Evolutionary conservation across 1,140 invertebrate genomes (phyloP).

Genomic region (Heterodera schachtii): DNA sequence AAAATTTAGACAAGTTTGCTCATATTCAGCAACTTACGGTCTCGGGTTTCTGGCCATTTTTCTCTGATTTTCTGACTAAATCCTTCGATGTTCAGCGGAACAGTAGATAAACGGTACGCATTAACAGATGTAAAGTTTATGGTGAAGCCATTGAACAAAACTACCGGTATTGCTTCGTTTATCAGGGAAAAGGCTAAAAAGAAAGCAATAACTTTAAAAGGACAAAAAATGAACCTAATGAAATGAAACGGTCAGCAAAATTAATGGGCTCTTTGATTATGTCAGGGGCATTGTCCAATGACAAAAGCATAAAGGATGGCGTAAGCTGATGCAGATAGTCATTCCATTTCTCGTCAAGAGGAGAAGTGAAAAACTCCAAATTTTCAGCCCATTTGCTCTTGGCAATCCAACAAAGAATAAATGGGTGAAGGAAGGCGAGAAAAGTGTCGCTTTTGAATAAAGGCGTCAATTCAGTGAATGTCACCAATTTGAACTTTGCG

Average conservation of each 20-base stretch:
- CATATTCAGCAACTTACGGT: not conserved
- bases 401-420: constrained; percentile 42
- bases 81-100: constrained; percentile 41
- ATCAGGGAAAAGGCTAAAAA: constrained; percentile 56
- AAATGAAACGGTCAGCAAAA: constrained; percentile 45
- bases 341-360: constrained; percentile 56
- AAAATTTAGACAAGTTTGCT: not conserved
- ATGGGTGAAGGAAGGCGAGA: constrained; percentile 56
- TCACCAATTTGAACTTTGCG: constrained; percentile 62
- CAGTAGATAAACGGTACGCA: constrained; percentile 42
- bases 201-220: constrained; percentile 35
- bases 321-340: constrained; percentile 58
- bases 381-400: constrained; percentile 41
- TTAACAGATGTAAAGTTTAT: constrained; percentile 56
- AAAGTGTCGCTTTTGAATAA: constrained; percentile 54
- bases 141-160: constrained; percentile 53
- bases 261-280: constrained; percentile 43
- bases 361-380: constrained; percentile 54
- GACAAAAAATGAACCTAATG: constrained; percentile 40
- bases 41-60: constrained; percentile 31
- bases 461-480: constrained; percentile 55
- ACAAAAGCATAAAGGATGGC: constrained; percentile 60
- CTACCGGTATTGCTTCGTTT: constrained; percentile 50
- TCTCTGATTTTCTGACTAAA: constrained; percentile 39
- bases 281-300: constrained; percentile 50